Conservation (phyloP, 2,888 invertebrate species). For the Trissolcus japonicus region DNA sequence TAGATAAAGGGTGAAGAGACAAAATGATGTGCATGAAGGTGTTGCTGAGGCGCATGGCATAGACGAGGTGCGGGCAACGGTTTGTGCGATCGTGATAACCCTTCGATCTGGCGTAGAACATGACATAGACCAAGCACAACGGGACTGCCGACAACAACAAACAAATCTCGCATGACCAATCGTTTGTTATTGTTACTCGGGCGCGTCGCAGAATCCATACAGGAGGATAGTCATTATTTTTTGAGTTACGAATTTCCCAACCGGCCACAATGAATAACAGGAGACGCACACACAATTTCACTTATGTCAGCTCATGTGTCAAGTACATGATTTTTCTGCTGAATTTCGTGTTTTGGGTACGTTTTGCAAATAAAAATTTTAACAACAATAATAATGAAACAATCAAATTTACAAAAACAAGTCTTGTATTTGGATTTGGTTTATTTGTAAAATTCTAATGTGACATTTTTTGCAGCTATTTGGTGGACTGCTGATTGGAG, state of each 20-base stretch:
- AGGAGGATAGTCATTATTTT: neutral
- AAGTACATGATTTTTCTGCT: slow-evolving; percentile 93
- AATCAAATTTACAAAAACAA: too few species aligned
- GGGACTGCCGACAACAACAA: slow-evolving; percentile 24
- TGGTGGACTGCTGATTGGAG: slow-evolving; percentile 89
- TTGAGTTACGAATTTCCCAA: neutral
- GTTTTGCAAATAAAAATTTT: slow-evolving; percentile 68
- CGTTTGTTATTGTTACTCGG: slow-evolving; percentile 26
- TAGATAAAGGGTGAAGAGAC: slow-evolving; percentile 12
- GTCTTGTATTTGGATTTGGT: neutral
- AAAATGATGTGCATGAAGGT: slow-evolving; percentile 4
- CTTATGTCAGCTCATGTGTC: slow-evolving; percentile 90
- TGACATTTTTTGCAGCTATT: slow-evolving; percentile 82
- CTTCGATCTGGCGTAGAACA: slow-evolving; percentile 8
- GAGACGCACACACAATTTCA: slow-evolving; percentile 83
- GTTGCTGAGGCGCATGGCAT: slow-evolving; percentile 14
- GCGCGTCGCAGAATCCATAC: slow-evolving; percentile 3
- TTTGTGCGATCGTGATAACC: slow-evolving; percentile 2
- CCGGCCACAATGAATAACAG: slow-evolving; percentile 76
- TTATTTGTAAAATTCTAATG: neutral
- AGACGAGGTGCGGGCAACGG: neutral
- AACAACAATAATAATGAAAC: too few species aligned
- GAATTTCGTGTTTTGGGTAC: slow-evolving; percentile 94
- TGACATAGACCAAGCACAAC: slow-evolving; percentile 4
- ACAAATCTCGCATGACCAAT: slow-evolving; percentile 22